Evolutionary conservation across 2,888 invertebrate genomes (phyloP).

Genomic region (Agrilus mali): DNA sequence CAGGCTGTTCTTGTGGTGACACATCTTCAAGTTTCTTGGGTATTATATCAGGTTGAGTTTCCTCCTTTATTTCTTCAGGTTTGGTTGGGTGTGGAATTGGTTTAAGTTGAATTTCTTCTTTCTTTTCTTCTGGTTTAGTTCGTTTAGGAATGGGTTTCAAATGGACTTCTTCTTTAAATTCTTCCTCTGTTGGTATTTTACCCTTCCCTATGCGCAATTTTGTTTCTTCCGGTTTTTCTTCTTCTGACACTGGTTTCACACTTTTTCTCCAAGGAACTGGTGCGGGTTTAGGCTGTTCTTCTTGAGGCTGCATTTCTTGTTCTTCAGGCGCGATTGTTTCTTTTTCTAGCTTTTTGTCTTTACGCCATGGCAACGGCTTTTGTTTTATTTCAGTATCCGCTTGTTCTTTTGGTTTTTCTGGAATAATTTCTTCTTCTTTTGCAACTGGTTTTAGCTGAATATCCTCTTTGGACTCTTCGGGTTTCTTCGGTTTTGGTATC

Average conservation of each 20-base stretch:
- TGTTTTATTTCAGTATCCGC: conserved; percentile 23
- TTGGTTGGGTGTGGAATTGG: conserved; percentile 25
- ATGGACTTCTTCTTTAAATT: conserved; percentile 24
- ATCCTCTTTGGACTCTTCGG: conserved; percentile 16
- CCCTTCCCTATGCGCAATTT: conserved; percentile 29
- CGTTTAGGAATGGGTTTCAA: conserved; percentile 28
- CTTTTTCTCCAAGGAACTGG: conserved; percentile 27
- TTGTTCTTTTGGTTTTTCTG: conserved; percentile 17
- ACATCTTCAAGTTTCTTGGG: conserved; percentile 14
- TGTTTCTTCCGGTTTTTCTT: conserved; percentile 22
- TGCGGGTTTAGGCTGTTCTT: conserved; percentile 19
- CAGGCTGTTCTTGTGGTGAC: conserved; percentile 10
- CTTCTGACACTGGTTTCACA: conserved; percentile 27
- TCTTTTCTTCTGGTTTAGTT: conserved; percentile 27
- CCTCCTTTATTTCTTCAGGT: conserved; percentile 14
- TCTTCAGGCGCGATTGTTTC: conserved; percentile 13
- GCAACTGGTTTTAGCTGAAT: conserved; percentile 19
- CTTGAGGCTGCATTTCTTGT: conserved; percentile 19
- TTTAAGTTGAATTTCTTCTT: conserved; percentile 39
- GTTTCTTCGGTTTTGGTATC: conserved; percentile 2
- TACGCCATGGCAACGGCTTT: conserved; percentile 8
- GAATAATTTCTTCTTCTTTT: conserved; percentile 4
- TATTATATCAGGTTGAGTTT: conserved; percentile 16
- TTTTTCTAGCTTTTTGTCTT: conserved; percentile 7
- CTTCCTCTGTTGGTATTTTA: conserved; percentile 26